A percentile compares a stretch with the other conserved stretches of the same genome.
Evolutionary conservation across 1,140 invertebrate genomes (phyloP).

Genomic region (Drosophila tristis): DNA sequence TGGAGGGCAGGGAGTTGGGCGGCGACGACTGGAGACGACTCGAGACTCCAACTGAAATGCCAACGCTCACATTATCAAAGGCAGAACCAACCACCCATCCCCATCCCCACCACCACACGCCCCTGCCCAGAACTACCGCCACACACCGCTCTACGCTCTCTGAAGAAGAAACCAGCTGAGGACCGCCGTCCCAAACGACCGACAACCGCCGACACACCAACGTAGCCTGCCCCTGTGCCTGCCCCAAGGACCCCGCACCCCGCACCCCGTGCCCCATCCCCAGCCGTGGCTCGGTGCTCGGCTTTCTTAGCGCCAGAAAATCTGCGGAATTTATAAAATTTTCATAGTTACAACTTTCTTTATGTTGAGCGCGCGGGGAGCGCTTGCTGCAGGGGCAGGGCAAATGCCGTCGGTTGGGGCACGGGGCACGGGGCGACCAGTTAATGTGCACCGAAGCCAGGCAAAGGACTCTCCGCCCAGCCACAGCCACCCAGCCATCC

Average conservation of each 20-base stretch:
- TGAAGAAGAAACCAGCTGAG: neutral
- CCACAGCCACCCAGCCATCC: neutral
- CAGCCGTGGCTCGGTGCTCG: conserved; percentile 11
- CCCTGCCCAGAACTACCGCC: too few species aligned
- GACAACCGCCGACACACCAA: conserved; percentile 39
- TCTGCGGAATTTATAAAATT: conserved; percentile 83
- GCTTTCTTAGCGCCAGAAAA: conserved; percentile 78
- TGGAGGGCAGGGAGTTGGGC: neutral
- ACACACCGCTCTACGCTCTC: neutral
- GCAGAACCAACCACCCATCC: conserved; percentile 20
- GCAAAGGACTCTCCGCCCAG: too few species aligned
- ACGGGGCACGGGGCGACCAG: conserved; percentile 30
- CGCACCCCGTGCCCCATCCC: neutral
- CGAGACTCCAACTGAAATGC: conserved; percentile 35
- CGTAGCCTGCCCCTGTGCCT: conserved; percentile 5
- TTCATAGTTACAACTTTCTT: conserved; percentile 83
- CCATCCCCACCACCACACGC: neutral
- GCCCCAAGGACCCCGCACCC: neutral
- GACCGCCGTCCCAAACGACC: conserved; percentile 43
- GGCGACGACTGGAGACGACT: neutral
- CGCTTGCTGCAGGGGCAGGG: too few species aligned
- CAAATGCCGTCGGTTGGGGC: neutral
- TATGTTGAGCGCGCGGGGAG: conserved; percentile 39
- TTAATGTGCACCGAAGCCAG: conserved; percentile 62
- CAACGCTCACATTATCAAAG: conserved; percentile 54